Percentiles rank a stretch among this genome's conserved stretches.
These are phyloP conservation scores for Poecile atricapillus DNA, from an alignment of 2,113 vertebrate species.

Conservation along the genomic window DNA sequence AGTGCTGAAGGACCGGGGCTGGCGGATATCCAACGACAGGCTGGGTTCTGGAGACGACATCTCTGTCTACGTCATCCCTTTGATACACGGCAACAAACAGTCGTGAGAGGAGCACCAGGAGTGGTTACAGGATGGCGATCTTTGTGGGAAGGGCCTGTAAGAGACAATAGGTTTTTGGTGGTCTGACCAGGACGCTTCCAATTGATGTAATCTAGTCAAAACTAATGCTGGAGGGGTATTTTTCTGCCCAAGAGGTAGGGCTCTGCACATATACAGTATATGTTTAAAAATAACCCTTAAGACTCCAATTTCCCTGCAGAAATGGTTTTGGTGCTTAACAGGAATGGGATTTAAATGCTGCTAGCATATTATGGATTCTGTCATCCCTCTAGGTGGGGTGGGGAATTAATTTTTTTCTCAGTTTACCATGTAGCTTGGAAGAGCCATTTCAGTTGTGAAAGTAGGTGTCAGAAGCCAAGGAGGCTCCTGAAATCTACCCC, in stretches of 20 bases:
- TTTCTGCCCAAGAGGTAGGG: slow-evolving; percentile 37
- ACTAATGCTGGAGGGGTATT: slow-evolving; percentile 39
- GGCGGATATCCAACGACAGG: slow-evolving; percentile 92
- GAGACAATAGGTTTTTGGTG: not conserved
- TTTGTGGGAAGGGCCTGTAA: slow-evolving; percentile 34
- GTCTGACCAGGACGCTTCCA: slow-evolving; percentile 20
- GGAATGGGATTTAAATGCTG: slow-evolving; percentile 66
- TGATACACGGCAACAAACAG: slow-evolving; percentile 86
- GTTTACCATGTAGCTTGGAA: slow-evolving; percentile 61
- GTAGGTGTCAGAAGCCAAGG: slow-evolving; percentile 29
- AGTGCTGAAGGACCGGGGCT: slow-evolving; percentile 91
- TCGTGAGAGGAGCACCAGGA: slow-evolving; percentile 63
- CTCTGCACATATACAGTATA: slow-evolving; percentile 55
- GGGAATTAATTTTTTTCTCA: slow-evolving; percentile 44
- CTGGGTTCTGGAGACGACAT: slow-evolving; percentile 97
- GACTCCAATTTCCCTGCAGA: slow-evolving; percentile 52
- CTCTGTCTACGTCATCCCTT: slow-evolving; percentile 94
- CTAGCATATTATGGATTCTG: slow-evolving; percentile 55
- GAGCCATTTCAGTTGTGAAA: slow-evolving; percentile 47
- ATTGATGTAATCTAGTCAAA: slow-evolving; percentile 24
- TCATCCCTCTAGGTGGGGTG: slow-evolving; percentile 22
- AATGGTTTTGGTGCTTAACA: slow-evolving; percentile 65
- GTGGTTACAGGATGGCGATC: not conserved
- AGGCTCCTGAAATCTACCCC: slow-evolving; percentile 18
- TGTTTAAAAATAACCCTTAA: slow-evolving; percentile 49